Evolutionary conservation across 2,797 vertebrate genomes (phyloP).

Genomic region (Girardinus metallicus): DNA sequence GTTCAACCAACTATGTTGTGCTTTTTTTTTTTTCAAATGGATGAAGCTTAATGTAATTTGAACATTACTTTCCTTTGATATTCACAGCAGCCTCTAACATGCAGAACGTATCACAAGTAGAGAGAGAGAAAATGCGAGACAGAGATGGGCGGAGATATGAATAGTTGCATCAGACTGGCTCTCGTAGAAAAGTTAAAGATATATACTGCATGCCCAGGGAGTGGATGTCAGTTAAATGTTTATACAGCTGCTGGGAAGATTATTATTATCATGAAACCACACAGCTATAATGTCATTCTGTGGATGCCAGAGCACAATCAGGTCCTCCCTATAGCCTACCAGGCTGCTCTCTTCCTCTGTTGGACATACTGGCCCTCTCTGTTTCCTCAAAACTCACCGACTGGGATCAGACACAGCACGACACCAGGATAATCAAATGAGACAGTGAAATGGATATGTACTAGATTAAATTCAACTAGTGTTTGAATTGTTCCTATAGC

Average conservation of each 20-base stretch:
- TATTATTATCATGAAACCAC: conserved; percentile 89
- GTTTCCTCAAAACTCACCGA: conserved; percentile 52
- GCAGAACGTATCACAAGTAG: conserved; percentile 56
- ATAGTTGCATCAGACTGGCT: conserved; percentile 81
- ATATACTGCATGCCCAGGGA: conserved; percentile 82
- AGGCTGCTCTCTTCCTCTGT: conserved; percentile 69
- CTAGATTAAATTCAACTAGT: conserved; percentile 26
- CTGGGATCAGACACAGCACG: conserved; percentile 50
- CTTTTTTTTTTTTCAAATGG: conserved; percentile 51
- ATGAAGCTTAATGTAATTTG: conserved; percentile 56
- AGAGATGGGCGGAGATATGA: conserved; percentile 72
- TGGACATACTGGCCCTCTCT: conserved; percentile 59
- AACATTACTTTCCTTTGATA: conserved; percentile 69
- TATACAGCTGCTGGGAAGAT: conserved; percentile 87
- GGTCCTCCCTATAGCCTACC: conserved; percentile 77
- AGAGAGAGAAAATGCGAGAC: conserved; percentile 14
- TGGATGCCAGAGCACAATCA: conserved; percentile 84
- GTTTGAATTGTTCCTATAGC: conserved; percentile 37
- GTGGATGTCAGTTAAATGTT: conserved; percentile 86
- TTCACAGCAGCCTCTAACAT: conserved; percentile 70
- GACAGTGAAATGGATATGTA: conserved; percentile 61
- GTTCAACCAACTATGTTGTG: conserved; percentile 33
- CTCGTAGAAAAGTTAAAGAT: conserved; percentile 81
- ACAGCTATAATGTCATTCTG: conserved; percentile 86
- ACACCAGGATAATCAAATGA: conserved; percentile 66